Evolutionary conservation across 2,113 vertebrate genomes (phyloP), one percentile per base, ranked within the genome.

Genomic region (Otus sunia): DNA sequence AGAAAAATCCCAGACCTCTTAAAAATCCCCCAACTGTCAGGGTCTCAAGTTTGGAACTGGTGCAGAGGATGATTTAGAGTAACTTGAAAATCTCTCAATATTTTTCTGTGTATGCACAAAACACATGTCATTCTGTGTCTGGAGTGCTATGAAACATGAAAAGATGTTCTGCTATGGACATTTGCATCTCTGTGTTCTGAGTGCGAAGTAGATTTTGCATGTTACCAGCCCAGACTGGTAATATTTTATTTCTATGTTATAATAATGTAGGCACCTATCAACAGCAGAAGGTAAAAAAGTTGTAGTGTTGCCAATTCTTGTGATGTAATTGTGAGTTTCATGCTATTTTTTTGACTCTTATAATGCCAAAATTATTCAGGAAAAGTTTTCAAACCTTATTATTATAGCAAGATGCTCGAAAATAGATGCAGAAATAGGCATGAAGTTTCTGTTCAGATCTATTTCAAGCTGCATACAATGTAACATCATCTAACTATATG

Each of bases 131-230:
- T 78, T 74, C 32, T 64, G 18, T 71, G 30, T 63, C 11, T 80
- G 81, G 34, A 68, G 17, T 78, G 9, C 4, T 71, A 32, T 26
- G n/a, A 93, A 85, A 87, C 81, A 59, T 55, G 29, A 81, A 11
- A 41, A 0, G 0, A 15, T 62, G 11, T 81, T 81, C 64, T 87
- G 21, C 25, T 85, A 36, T 1, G 8, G 52, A 6, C 2, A 1
- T 74, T 90, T 81, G 10, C 30, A 37, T 17, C 6, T 62, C 30
- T 81, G 22, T 53, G 15, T 55, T 85, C 19, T 59, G 30, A 89
- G 41, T 58, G 19, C 1, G 2, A 74, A 78, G 55, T 9, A 41
- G 18, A 74, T 47, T 66, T 55, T 41, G 10, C 0, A 0, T 53
- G 11, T 69, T 77, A 53, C 9, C 27, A 76, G 36, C 17, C 18